phyloP scores from a whole-genome alignment of 1,140 invertebrate genomes.

The Bombus picipes region DNA sequence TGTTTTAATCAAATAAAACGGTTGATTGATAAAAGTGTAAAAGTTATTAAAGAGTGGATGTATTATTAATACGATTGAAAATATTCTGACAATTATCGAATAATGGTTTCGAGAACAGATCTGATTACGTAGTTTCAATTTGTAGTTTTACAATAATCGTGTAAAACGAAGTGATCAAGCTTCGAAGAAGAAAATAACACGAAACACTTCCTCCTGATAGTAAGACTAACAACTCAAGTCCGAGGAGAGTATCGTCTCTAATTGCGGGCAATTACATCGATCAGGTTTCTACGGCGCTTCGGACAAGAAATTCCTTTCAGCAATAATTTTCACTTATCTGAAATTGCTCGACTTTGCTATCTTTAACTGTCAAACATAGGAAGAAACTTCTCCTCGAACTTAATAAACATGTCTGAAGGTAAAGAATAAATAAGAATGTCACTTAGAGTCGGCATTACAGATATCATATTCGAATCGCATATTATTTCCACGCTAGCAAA shows the following conservation, averaged over 20 bases:
- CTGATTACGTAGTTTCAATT: not conserved
- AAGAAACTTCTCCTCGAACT: not conserved
- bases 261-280: slow-evolving; percentile 23
- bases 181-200: slow-evolving; percentile 6
- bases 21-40: not conserved
- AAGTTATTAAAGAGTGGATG: not conserved
- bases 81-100: not conserved
- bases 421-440: not conserved
- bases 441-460: not conserved
- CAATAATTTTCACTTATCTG: slow-evolving; percentile 22
- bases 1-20: too few species aligned
- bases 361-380: not conserved
- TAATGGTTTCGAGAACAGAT: too few species aligned
- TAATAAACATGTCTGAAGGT: not conserved
- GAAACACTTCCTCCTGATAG: not conserved
- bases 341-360: not conserved
- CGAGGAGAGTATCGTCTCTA: slow-evolving; percentile 17
- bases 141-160: not conserved
- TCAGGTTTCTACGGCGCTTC: not conserved
- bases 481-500: too few species aligned
- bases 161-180: slow-evolving; percentile 3
- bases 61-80: not conserved
- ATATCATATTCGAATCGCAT: not conserved
- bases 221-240: slow-evolving; percentile 14
- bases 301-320: not conserved